Percentiles rank a stretch among this genome's conserved stretches.
These are phyloP conservation scores for Thereuonema tuberculata DNA, from an alignment of 1,140 invertebrate species.

Conservation along the genomic window DNA sequence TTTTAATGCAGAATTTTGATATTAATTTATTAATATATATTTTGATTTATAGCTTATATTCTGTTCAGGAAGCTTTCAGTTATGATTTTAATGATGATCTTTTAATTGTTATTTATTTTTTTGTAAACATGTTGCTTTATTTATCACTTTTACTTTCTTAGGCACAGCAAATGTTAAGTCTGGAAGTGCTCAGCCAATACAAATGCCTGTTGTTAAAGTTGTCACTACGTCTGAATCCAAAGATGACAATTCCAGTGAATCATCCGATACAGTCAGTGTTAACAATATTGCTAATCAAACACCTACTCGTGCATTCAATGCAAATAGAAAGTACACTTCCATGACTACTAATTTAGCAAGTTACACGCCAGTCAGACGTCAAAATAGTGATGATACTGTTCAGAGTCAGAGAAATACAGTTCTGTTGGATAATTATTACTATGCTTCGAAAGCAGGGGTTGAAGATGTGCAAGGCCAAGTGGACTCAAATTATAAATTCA, in stretches of 20 bases:
- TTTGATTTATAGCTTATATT: too few relatives aligned
- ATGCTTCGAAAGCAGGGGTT: constrained; percentile 28
- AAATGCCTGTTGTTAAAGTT: not conserved
- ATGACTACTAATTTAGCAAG: not conserved
- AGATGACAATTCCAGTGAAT: not conserved
- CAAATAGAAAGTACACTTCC: too few relatives aligned
- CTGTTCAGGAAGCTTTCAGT: too few relatives aligned
- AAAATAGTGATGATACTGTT: not conserved
- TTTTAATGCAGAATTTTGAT: too few relatives aligned
- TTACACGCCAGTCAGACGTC: not conserved
- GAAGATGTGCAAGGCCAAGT: not conserved
- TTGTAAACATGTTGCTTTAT: too few relatives aligned
- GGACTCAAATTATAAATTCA: constrained; percentile 30
- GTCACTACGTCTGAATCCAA: too few relatives aligned
- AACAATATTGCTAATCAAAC: too few relatives aligned
- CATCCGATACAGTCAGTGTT: not conserved
- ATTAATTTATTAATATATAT: too few relatives aligned
- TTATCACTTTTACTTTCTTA: too few relatives aligned
- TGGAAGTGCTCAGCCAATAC: not conserved
- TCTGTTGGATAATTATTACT: constrained; percentile 32
- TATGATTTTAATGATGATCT: too few relatives aligned
- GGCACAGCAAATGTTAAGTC: not conserved
- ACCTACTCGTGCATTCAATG: not conserved
- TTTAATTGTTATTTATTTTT: too few relatives aligned
- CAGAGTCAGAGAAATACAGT: constrained; percentile 8